Evolutionary conservation across 2,888 invertebrate genomes (phyloP).

Genomic region (Petrolisthes manimaculis): DNA sequence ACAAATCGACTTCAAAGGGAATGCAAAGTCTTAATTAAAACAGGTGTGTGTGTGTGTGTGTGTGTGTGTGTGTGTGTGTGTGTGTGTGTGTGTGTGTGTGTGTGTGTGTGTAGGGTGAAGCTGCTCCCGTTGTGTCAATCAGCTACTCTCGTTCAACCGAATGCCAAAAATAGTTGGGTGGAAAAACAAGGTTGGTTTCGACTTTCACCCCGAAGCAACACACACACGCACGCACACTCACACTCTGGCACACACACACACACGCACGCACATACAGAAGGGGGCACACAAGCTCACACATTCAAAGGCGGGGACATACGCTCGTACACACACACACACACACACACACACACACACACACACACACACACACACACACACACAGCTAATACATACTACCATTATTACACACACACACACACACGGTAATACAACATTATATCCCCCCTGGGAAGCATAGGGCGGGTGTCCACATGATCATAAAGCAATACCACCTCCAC

Average conservation of each 20-base stretch:
- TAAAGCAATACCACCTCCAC: no score
- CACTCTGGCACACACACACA: constrained; percentile 9
- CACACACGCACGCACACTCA: constrained; percentile 9
- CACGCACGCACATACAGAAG: constrained; percentile 3
- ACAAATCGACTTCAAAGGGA: no score
- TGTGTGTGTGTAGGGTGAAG: not conserved
- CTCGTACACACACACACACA: constrained; percentile 11
- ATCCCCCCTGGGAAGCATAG: no score
- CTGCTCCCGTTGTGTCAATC: no score
- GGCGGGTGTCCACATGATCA: no score
- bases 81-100: not conserved
- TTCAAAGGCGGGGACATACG: no score
- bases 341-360: constrained; percentile 28
- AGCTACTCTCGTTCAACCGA: no score
- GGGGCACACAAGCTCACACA: not conserved
- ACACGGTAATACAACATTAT: not conserved
- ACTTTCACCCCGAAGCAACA: not conserved
- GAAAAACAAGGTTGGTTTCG: not conserved
- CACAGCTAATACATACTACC: not conserved
- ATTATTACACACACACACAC: constrained; percentile 7
- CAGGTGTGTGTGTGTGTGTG: not conserved
- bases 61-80: constrained; percentile 3
- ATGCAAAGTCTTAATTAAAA: no score
- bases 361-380: not conserved
- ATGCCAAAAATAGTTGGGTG: no score